Conservation (phyloP, 2,888 invertebrate genomes). For the Parnassius orleans region DNA sequence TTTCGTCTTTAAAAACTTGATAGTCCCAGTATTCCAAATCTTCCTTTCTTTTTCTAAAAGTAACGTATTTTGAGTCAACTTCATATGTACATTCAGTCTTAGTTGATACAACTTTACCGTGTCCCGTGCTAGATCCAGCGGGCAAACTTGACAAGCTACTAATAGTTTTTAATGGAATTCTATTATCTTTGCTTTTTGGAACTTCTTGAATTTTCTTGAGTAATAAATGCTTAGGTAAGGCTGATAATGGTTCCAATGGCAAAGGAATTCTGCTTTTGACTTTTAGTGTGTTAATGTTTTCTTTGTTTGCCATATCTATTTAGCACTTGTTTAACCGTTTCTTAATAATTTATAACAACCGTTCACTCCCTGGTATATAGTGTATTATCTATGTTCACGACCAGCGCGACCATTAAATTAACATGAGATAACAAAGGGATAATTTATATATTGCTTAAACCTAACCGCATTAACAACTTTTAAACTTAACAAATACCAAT, state of each 20-base stretch:
- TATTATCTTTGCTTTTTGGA: slow-evolving; percentile 25
- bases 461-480: slow-evolving; percentile 35
- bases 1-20: slow-evolving; percentile 46
- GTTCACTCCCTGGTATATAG: too few relatives aligned
- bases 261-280: slow-evolving; percentile 54
- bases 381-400: too few relatives aligned
- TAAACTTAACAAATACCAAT: background rate
- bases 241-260: slow-evolving; percentile 52
- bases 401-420: slow-evolving; percentile 54
- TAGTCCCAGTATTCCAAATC: slow-evolving; percentile 46
- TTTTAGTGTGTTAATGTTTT: slow-evolving; percentile 44
- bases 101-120: slow-evolving; percentile 28
- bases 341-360: slow-evolving; percentile 9
- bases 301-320: slow-evolving; percentile 45
- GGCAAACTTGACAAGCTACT: slow-evolving; percentile 30
- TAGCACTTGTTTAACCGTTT: slow-evolving; percentile 1
- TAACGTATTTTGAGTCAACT: slow-evolving; percentile 40
- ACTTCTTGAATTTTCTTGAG: slow-evolving; percentile 31
- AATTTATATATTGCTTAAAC: slow-evolving; percentile 14
- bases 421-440: slow-evolving; percentile 10
- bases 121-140: slow-evolving; percentile 32
- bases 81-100: slow-evolving; percentile 25
- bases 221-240: slow-evolving; percentile 49
- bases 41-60: slow-evolving; percentile 42
- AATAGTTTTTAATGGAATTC: slow-evolving; percentile 52